Percentiles rank a stretch among this genome's conserved stretches.
phyloP scores from a whole-genome alignment of 2,113 vertebrate genomes.

The Myrmecophaga tridactyla region DNA sequence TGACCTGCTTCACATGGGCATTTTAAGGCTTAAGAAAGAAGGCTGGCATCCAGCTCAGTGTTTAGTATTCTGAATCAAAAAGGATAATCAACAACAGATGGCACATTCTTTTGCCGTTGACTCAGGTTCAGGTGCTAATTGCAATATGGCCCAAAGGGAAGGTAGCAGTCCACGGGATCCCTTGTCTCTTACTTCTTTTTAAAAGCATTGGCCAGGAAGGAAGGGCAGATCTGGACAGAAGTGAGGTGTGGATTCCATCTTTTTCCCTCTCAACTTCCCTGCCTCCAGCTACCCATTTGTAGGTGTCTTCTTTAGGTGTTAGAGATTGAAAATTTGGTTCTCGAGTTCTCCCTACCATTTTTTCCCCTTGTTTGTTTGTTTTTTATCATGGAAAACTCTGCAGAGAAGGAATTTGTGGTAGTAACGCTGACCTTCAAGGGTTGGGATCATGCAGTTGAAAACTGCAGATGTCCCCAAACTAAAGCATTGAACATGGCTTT shows the following conservation, averaged over 20 bases:
- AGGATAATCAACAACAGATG: neutral
- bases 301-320: neutral
- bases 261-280: neutral
- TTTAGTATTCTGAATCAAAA: conserved; percentile 16
- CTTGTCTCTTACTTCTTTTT: neutral
- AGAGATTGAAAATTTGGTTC: neutral
- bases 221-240: neutral
- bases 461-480: neutral
- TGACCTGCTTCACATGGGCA: neutral
- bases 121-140: neutral
- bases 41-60: neutral
- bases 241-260: neutral
- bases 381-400: conserved; percentile 1
- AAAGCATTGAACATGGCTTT: neutral
- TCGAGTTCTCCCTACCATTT: fast-evolving
- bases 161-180: no score
- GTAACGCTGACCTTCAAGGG: neutral
- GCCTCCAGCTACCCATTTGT: neutral
- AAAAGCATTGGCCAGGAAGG: neutral
- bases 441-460: conserved; percentile 33
- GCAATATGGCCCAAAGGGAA: neutral
- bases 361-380: no score
- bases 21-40: conserved; percentile 17
- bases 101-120: neutral
- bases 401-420: conserved; percentile 16